Base-by-base conservation (phyloP, 2,113 vertebrate species). In the Ranitomeya imitator region DNA sequence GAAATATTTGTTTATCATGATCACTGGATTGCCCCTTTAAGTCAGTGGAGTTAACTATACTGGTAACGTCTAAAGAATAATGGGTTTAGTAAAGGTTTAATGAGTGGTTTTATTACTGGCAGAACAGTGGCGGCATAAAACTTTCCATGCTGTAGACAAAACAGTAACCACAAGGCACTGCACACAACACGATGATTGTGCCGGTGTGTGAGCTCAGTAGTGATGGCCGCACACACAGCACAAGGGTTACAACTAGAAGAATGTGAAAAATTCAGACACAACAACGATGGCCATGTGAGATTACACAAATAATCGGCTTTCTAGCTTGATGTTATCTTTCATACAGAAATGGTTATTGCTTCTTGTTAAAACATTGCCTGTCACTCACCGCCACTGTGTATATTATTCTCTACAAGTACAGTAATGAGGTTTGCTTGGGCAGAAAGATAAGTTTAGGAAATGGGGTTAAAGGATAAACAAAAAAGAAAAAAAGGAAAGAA, bases 231-330 rank as follows among this genome's bases (percentile, higher is more conserved):
- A 83, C 37, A 51, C 61, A 21, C 79, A 31, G 8, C 65, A 74
- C 3, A 88, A 87, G 90, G 74, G 52, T 86, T 85, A 85, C 77
- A 85, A 83, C 80, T 87, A 85, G 11, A 90, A 52, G 90, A 92
- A 93, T 92, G 91, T 89, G 77, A 94, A 85, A 85, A 91, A 93
- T 92, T 92, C 86, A 83, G 82, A 90, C 90, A 81, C 74, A 82
- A 92, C 89, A 92, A 91, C 88, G 78, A 93, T 90, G 91, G 91
- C 88, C 90, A 89, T 57, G 86, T 91, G 88, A 91, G 78, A 88
- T 45, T 90, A 89, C 92, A 93, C 91, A 91, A 91, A 86, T n/a
- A 91, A 92, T 54, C 60, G 86, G 85, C 89, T 92, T 60, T 21
- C 57, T 79, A 92, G 61, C 0, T 82, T 90, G 87, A 91, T 86